Evolutionary conservation across 1,140 invertebrate genomes (phyloP), one percentile per base, ranked within the genome.

Genomic region (Zaprionus davidi): DNA sequence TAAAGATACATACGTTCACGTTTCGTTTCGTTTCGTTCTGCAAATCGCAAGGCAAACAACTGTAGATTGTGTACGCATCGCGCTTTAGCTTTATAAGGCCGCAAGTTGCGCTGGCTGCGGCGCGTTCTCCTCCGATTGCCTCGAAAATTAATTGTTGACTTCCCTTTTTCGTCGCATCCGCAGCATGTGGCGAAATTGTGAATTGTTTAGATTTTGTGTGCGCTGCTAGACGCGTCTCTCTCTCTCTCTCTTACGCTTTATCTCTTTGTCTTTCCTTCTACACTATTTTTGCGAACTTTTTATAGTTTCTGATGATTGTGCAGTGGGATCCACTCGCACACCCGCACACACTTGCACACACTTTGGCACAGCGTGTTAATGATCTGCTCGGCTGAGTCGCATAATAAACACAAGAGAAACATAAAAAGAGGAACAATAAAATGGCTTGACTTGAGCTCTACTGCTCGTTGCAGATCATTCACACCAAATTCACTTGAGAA

Each of bases 371-470:
- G 36, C 66, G 72, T 71, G 81, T 73, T 72, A 79, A 76, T 82
- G 79, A 82, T 87, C 66, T 87, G 80, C 71, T 87, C 83, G 58
- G 59, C 46, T 88, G 85, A 73, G 57, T 64, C 64, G 67, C 77
- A 80, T 80, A 84, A 81, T 76, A 81, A 78, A 75, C 22, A 64
- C 26, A 51, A 70, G 34, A 69, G 38, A 46, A 67, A 22, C 56
- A 57, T 22, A 12, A 24, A 55, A 56, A 63, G 3, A 20, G 11
- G 13, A 3, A 36, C 20, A 55, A 66, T 24, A 24, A 49, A 22
- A 51, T 51, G 9, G 17, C 28, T 57, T 31, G 11, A 15, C 15
- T 3, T 51, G 58, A 12, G 26, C 26, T 11, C 17, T 5, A 17
- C 38, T 38, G 1, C 36, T 22, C 17, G 49, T 66, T n/a, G n/a